Evolutionary conservation across 2,888 invertebrate genomes (phyloP), one percentile per base, ranked within the genome.

Genomic region (Andrena hattorfiana): DNA sequence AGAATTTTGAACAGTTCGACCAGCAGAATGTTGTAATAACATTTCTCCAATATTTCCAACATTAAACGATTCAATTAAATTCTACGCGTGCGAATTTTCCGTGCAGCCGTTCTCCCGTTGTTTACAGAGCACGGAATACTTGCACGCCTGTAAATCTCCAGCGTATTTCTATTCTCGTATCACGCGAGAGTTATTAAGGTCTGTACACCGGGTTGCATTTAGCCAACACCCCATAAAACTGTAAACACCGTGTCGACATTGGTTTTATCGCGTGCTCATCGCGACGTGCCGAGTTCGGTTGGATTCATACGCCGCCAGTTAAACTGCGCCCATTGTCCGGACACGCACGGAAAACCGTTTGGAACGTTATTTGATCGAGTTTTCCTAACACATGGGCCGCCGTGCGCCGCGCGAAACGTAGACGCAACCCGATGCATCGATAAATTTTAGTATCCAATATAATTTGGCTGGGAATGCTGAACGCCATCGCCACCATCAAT

Each of bases 221-320:
- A 75, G 68, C 81, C 81, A 56, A 81, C 87, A 87, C 81, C 83
- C 85, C 87, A 86, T 87, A 87, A 87, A 87, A 87, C 85, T 86
- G 87, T 79, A 83, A 86, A 87, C 87, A 85, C 81, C 86, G 76
- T 85, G 77, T 85, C 79, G 70, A 79, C 86, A 87, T 85, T 83
- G 87, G 86, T 87, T 87, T 87, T 86, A 87, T 87, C 87, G 86
- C 81, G 79, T 75, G 67, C 82, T 85, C 85, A 80, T 85, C 81
- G 80, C 67, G 62, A 69, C 73, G 62, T 32, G 56, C 32, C 20
- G 56, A 26, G 35, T 70, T 48, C 48, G 59, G 54, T 54, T 48
- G 81, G 77, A 80, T 87, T 75, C 86, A 80, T 73, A 68, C 75
- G 79, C 75, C 56, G 68, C 64, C 70, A 70, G 30, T 76, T 60